Conservation (phyloP, 2,888 invertebrate genomes). For the Lymantria dispar region DNA sequence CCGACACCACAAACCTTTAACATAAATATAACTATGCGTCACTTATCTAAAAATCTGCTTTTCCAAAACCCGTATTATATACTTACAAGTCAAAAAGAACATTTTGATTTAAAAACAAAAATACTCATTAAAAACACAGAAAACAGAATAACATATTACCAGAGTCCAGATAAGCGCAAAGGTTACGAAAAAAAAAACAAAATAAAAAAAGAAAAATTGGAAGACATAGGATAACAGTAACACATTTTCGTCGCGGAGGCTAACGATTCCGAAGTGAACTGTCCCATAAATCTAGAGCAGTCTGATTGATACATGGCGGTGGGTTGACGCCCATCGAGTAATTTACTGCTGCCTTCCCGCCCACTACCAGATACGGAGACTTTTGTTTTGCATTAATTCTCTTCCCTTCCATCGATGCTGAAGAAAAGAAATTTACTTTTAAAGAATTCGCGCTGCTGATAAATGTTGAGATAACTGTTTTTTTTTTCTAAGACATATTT, state of each 20-base stretch:
- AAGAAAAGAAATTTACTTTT: conserved; percentile 41
- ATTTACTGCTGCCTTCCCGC: conserved; percentile 85
- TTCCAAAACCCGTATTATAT: no score
- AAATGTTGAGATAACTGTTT: conserved; percentile 31
- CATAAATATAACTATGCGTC: no score
- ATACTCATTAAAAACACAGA: no score
- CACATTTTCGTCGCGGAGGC: conserved; percentile 78
- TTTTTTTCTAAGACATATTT: conserved; percentile 19
- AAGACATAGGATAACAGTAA: conserved; percentile 71
- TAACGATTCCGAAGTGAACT: conserved; percentile 80
- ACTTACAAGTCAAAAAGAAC: no score
- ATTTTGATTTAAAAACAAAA: no score
- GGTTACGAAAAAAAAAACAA: conserved; percentile 32
- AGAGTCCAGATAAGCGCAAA: conserved; percentile 21
- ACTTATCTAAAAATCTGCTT: no score
- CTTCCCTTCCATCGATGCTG: conserved; percentile 50
- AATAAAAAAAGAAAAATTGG: conserved; percentile 47
- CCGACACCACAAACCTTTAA: no score
- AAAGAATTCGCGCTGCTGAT: conserved; percentile 35
- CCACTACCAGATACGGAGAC: conserved; percentile 80
- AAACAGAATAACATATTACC: no score
- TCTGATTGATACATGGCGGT: conserved; percentile 83
- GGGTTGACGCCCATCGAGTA: conserved; percentile 84
- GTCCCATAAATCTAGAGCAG: conserved; percentile 76
- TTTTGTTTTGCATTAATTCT: conserved; percentile 83